phyloP scores from a whole-genome alignment of 2,888 invertebrate genomes.

The Megastigmus dorsalis region DNA sequence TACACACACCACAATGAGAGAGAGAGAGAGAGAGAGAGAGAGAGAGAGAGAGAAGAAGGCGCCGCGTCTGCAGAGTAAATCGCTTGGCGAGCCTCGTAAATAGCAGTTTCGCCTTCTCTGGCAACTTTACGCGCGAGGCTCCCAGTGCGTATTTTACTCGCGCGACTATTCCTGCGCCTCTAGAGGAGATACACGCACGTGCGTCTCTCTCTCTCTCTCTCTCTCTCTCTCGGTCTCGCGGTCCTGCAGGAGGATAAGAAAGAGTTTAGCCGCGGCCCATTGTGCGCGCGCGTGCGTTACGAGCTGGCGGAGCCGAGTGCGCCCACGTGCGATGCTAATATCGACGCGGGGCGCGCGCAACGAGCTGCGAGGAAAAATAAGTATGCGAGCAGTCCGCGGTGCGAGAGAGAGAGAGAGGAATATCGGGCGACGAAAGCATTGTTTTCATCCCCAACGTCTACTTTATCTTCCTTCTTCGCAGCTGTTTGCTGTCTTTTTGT shows the following conservation, averaged over 20 bases:
- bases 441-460: slow-evolving; percentile 37
- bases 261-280: slow-evolving; percentile 7
- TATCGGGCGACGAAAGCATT: slow-evolving; percentile 24
- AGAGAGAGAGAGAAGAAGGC: not conserved
- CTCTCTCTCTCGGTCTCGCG: too few relatives aligned
- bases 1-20: not conserved
- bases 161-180: not conserved
- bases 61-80: slow-evolving; percentile 19
- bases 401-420: not conserved
- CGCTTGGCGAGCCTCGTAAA: slow-evolving; percentile 33
- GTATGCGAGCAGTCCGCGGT: not conserved
- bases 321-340: slow-evolving; percentile 47
- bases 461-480: slow-evolving; percentile 18
- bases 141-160: slow-evolving; percentile 31
- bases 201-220: too few relatives aligned
- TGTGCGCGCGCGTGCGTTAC: slow-evolving; percentile 8
- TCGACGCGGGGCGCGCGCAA: not conserved
- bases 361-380: slow-evolving; percentile 2
- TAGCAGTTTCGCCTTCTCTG: not conserved
- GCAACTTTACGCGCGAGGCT: slow-evolving; percentile 30
- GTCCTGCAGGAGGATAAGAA: slow-evolving; percentile 19
- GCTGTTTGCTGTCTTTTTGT: not conserved
- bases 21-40: too few relatives aligned
- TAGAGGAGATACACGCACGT: not conserved
- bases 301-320: too few relatives aligned